Conservation (phyloP, 1,140 invertebrate species). For the Drosophila subobscura region DNA sequence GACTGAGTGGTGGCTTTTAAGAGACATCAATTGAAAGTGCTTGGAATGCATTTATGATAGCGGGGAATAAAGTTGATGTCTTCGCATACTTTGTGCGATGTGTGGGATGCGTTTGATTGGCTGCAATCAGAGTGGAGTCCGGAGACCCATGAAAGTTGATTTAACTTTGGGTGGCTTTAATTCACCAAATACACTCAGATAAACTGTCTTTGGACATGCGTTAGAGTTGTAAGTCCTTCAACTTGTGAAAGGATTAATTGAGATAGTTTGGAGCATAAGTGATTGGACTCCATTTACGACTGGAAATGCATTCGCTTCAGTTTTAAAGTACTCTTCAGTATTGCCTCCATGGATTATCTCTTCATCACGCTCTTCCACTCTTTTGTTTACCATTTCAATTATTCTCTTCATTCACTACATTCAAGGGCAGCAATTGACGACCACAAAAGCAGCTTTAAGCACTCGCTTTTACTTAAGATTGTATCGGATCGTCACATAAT, state of each 20-base stretch:
- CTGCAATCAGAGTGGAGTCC: slow-evolving; percentile 2
- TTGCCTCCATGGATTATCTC: no score
- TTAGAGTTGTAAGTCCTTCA: background rate
- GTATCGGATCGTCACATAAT: slow-evolving; percentile 16
- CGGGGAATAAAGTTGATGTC: slow-evolving; percentile 20
- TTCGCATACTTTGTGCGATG: slow-evolving; percentile 27
- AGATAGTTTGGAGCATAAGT: no score
- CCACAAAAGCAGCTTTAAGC: background rate
- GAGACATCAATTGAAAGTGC: slow-evolving; percentile 47
- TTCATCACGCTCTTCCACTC: no score
- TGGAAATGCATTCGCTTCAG: no score
- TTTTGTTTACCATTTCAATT: no score
- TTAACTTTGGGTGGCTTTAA: slow-evolving; percentile 3
- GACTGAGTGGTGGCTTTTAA: slow-evolving; percentile 44
- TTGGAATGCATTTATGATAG: slow-evolving; percentile 53
- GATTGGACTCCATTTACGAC: no score
- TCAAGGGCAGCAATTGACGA: slow-evolving; percentile 1
- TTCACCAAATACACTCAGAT: background rate
- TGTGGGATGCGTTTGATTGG: slow-evolving; percentile 24
- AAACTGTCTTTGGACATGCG: no score
- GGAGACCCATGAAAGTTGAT: slow-evolving; percentile 21
- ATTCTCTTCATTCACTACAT: no score
- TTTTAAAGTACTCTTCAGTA: no score
- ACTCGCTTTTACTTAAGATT: background rate
- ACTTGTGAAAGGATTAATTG: background rate